Conservation (phyloP, 2,113 vertebrate genomes). For the Poeciliopsis turrubarensis region DNA sequence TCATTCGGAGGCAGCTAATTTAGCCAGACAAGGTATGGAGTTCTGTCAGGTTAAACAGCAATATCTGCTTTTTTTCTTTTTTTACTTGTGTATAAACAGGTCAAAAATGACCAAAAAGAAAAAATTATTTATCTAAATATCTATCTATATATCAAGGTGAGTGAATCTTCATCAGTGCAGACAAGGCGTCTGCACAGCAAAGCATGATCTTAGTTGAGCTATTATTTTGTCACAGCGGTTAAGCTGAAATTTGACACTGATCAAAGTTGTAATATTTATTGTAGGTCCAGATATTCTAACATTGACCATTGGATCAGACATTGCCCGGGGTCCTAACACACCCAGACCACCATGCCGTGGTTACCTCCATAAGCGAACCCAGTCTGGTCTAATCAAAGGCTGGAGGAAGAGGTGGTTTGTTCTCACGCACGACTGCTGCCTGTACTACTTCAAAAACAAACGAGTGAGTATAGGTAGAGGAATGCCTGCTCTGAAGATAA, state of each 20-base stretch:
- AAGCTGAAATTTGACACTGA: neutral
- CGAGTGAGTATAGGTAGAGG: conserved; percentile 76
- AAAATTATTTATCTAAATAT: too few species aligned
- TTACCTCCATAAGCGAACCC: conserved; percentile 90
- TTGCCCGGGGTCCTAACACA: conserved; percentile 85
- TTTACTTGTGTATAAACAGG: too few species aligned
- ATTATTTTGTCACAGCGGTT: neutral
- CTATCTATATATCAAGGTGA: neutral
- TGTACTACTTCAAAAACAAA: conserved; percentile 90
- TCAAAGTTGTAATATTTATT: neutral
- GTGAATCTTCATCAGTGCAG: neutral
- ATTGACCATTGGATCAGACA: conserved; percentile 89
- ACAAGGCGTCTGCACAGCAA: too few species aligned
- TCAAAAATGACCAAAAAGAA: too few species aligned
- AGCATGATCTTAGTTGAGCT: neutral
- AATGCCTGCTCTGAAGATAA: neutral
- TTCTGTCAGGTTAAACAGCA: neutral
- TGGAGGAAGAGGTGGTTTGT: conserved; percentile 97
- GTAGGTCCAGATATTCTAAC: conserved; percentile 87
- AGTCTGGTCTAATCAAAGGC: conserved; percentile 87
- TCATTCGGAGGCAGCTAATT: conserved; percentile 88
- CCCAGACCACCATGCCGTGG: conserved; percentile 87
- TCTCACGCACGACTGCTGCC: conserved; percentile 85
- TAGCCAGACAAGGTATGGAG: conserved; percentile 83
- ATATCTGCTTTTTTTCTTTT: too few species aligned